phyloP scores from a whole-genome alignment of 1,140 invertebrate genomes.

The Procambarus clarkii region DNA sequence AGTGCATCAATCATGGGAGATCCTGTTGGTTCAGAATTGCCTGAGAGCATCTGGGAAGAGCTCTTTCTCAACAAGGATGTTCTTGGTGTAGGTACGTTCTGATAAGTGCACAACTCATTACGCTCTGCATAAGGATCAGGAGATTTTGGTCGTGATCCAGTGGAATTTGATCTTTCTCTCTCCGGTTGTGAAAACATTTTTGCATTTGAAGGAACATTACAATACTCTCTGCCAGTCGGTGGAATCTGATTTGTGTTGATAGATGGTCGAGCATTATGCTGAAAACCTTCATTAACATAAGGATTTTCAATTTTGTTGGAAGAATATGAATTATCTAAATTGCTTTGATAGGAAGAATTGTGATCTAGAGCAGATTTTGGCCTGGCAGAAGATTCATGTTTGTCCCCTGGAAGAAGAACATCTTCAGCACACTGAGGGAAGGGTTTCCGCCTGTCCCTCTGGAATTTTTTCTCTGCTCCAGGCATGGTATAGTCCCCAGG shows the following conservation, averaged over 20 bases:
- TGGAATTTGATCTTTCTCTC: constrained; percentile 63
- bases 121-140: constrained; percentile 59
- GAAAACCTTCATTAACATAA: constrained; percentile 63
- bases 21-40: constrained; percentile 31
- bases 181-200: constrained; percentile 40
- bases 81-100: constrained; percentile 55
- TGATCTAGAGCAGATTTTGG: constrained; percentile 58
- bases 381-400: constrained; percentile 57
- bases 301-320: constrained; percentile 58
- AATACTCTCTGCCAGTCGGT: constrained; percentile 38
- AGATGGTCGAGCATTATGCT: constrained; percentile 42
- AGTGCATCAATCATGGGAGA: constrained; percentile 65
- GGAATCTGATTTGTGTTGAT: constrained; percentile 33
- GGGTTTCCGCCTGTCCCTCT: constrained; percentile 61
- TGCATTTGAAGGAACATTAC: constrained; percentile 46
- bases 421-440: constrained; percentile 55
- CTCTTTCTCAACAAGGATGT: constrained; percentile 44
- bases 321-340: constrained; percentile 50
- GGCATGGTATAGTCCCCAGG: constrained; percentile 61
- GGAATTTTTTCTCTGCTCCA: constrained; percentile 58
- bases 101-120: constrained; percentile 42
- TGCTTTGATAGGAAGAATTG: constrained; percentile 57
- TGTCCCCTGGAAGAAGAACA: constrained; percentile 62
- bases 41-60: constrained; percentile 36
- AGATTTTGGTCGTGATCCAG: constrained; percentile 56